Percentiles rank a stretch among this genome's conserved stretches.
These are phyloP conservation scores for Drosophila melanica DNA, from an alignment of 1,140 invertebrate genomes.

Conservation along the genomic window DNA sequence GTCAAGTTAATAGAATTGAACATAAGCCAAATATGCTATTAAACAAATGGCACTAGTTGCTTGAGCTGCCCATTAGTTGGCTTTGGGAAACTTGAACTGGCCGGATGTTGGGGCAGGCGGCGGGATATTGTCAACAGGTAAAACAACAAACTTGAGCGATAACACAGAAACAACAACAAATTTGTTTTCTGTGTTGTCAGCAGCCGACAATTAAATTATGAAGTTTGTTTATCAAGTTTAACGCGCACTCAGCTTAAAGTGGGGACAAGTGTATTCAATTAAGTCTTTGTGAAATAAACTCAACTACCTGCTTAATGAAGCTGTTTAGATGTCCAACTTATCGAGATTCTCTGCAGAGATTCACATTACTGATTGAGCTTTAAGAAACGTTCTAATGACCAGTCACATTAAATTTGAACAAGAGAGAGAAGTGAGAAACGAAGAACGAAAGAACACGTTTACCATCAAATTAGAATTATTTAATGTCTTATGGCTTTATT, in stretches of 20 bases:
- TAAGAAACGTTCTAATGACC: constrained; percentile 10
- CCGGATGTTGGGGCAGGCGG: constrained; percentile 64
- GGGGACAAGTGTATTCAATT: background rate
- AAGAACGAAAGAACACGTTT: constrained; percentile 19
- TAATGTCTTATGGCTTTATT: constrained; percentile 1
- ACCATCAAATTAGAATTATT: constrained; percentile 11
- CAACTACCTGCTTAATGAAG: constrained; percentile 22
- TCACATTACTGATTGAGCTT: constrained; percentile 14
- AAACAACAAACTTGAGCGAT: constrained; percentile 69
- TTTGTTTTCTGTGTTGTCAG: constrained; percentile 18
- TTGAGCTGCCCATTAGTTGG: constrained; percentile 22
- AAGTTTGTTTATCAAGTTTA: constrained; percentile 56
- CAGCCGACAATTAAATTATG: constrained; percentile 28
- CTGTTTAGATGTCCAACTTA: constrained; percentile 13
- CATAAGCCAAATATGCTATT: constrained; percentile 62
- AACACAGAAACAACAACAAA: constrained; percentile 30
- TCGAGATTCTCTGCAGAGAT: constrained; percentile 23
- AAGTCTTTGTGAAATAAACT: background rate
- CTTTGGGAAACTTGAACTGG: constrained; percentile 47
- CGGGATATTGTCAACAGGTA: constrained; percentile 70
- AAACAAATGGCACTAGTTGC: constrained; percentile 48
- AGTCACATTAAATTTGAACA: background rate
- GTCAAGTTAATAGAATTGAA: constrained; percentile 54
- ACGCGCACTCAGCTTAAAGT: constrained; percentile 14
- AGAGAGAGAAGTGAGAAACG: no score